Conservation (phyloP, 2,888 invertebrate genomes). For the Stenotaenia linearis region DNA sequence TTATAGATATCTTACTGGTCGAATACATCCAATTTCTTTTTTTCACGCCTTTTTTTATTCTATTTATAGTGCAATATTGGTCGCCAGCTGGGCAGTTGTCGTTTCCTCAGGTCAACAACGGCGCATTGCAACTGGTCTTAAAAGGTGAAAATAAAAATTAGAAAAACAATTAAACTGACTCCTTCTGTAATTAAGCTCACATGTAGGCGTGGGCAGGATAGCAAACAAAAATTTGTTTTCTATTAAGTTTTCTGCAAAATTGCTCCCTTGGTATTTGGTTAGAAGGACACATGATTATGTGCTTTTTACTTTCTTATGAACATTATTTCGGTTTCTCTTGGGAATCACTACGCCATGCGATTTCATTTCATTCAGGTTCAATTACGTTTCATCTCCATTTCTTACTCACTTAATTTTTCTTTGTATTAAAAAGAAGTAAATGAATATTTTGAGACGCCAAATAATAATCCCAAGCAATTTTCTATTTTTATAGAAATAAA, state of each 20-base stretch:
- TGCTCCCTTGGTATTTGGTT: neutral
- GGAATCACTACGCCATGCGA: neutral
- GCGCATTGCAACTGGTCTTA: constrained; percentile 24
- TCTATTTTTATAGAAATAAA: no score
- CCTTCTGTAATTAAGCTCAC: neutral
- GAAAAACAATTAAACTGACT: neutral
- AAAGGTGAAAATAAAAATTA: constrained; percentile 26
- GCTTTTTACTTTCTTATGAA: neutral
- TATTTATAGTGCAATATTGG: constrained; percentile 10
- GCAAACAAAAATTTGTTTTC: neutral
- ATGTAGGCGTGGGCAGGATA: neutral
- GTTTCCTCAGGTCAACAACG: neutral
- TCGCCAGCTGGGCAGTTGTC: neutral
- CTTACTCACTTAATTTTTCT: neutral
- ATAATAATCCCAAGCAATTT: no score
- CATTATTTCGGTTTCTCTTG: neutral
- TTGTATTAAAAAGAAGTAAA: no score
- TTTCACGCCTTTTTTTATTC: neutral
- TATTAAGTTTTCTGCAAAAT: neutral
- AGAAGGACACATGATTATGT: neutral
- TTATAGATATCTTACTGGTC: no score
- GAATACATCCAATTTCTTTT: neutral
- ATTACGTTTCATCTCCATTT: neutral
- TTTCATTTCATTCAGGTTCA: constrained; percentile 13
- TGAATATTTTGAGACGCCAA: no score